Evolutionary conservation across 2,797 vertebrate genomes (phyloP).

Genomic region (Diceros bicornis): DNA sequence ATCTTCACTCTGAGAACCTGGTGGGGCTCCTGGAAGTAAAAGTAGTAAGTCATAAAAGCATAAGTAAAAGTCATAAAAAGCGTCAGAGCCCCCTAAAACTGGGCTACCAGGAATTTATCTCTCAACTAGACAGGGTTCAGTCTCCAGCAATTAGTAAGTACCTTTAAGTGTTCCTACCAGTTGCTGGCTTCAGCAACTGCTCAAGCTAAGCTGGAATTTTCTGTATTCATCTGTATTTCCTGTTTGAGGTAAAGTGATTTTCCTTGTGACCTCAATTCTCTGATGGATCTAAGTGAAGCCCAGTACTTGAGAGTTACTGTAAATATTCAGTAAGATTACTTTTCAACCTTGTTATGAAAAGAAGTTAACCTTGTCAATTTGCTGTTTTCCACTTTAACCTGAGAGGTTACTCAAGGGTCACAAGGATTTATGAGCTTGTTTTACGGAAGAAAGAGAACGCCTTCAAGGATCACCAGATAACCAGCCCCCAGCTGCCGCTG

Average conservation of each 20-base stretch:
- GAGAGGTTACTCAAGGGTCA: too few relatives aligned
- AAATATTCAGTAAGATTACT: too few relatives aligned
- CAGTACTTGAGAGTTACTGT: too few relatives aligned
- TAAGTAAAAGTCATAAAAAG: background rate
- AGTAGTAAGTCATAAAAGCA: too few relatives aligned
- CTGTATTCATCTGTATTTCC: background rate
- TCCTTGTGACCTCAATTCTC: background rate
- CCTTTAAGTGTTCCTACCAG: background rate
- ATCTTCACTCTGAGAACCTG: slow-evolving; percentile 18
- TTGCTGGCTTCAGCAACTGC: background rate
- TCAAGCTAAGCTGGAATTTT: background rate
- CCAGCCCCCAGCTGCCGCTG: too few relatives aligned
- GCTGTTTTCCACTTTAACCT: too few relatives aligned
- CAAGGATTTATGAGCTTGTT: too few relatives aligned
- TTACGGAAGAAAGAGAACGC: too few relatives aligned
- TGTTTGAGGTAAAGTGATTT: background rate
- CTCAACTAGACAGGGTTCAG: background rate
- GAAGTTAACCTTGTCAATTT: too few relatives aligned
- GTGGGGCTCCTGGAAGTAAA: background rate
- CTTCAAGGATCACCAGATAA: too few relatives aligned
- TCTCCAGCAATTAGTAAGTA: background rate
- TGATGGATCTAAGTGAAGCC: background rate
- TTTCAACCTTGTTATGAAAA: too few relatives aligned
- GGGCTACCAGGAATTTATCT: background rate
- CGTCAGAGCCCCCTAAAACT: background rate